Evolutionary conservation across 2,113 vertebrate species (phyloP).

Genomic region (Romanogobio albipinnatus): DNA sequence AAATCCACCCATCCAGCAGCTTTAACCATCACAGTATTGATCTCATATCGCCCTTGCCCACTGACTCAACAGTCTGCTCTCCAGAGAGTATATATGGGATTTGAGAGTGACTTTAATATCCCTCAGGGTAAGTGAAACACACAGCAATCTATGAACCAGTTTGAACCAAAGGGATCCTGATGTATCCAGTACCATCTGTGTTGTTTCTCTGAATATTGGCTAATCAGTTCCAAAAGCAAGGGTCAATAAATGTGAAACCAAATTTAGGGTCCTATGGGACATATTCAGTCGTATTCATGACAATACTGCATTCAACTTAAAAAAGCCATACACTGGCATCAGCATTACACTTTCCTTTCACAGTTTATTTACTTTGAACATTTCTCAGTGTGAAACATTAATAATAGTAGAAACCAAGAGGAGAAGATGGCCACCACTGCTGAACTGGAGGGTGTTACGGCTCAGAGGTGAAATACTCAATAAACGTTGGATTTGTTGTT

Average conservation of each 20-base stretch:
- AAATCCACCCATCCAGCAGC: background rate
- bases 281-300: background rate
- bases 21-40: slow-evolving; percentile 18
- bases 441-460: no score
- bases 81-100: background rate
- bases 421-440: no score
- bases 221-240: background rate
- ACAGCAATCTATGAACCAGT: background rate
- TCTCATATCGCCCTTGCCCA: background rate
- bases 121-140: slow-evolving; percentile 10
- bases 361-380: no score
- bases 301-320: background rate
- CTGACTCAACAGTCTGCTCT: slow-evolving; percentile 1
- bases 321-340: background rate
- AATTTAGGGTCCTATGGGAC: background rate
- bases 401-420: no score
- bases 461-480: no score
- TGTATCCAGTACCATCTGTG: slow-evolving; percentile 6
- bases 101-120: slow-evolving; percentile 7
- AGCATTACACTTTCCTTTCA: no score
- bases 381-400: no score
- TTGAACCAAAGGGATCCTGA: background rate
- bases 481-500: no score
- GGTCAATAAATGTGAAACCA: background rate
- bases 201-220: background rate